Evolutionary conservation across 2,113 vertebrate genomes (phyloP).

Genomic region (Mus pahari): DNA sequence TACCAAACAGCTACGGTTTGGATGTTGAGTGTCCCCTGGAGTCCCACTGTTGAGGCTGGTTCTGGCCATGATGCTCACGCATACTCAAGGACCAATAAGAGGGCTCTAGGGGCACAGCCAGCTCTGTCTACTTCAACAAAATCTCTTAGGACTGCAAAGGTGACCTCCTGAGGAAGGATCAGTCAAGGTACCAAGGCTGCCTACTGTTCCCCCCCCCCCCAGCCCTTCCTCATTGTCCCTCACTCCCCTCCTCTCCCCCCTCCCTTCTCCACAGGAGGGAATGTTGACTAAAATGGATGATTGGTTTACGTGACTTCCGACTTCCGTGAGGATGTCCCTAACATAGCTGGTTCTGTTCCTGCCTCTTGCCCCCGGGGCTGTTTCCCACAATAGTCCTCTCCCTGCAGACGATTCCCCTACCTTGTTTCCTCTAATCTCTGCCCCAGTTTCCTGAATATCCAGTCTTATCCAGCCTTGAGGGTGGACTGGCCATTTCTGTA

Average conservation of each 20-base stretch:
- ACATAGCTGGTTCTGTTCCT: neutral
- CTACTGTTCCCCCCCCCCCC: neutral
- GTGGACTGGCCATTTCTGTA: neutral
- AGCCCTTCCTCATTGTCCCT: neutral
- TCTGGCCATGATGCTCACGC: too few species aligned
- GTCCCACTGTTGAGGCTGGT: neutral
- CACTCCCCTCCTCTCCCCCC: accelerated
- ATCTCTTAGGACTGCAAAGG: neutral
- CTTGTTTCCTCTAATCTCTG: neutral
- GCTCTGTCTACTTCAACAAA: neutral
- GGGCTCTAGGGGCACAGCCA: neutral
- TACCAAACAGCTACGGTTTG: too few species aligned
- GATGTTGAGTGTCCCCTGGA: neutral
- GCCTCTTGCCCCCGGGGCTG: neutral
- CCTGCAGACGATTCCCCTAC: neutral
- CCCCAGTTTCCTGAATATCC: neutral
- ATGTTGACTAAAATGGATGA: neutral
- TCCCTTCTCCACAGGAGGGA: neutral
- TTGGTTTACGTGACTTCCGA: neutral
- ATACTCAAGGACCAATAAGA: neutral
- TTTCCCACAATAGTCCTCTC: neutral
- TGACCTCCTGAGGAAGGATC: neutral
- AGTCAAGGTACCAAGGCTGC: accelerated
- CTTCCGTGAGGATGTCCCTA: neutral
- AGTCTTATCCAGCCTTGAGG: neutral